Evolutionary conservation across 2,888 invertebrate species (phyloP), one percentile per base, ranked within the genome.

Genomic region (Germaria angustata): DNA sequence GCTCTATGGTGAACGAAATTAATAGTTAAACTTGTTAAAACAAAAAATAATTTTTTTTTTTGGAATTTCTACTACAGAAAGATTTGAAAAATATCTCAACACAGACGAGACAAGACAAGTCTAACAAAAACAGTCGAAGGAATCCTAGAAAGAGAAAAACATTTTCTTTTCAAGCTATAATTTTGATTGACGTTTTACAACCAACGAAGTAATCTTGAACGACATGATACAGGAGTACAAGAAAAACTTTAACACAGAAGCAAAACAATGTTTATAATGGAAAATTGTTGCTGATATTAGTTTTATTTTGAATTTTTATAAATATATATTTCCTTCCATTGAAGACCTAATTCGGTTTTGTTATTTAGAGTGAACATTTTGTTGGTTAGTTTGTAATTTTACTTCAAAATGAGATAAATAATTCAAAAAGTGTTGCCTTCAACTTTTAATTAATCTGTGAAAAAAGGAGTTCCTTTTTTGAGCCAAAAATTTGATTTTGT

Each of bases 141-240:
- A 72, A 57, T 17, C 34, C 13, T n/a, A 20, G 2, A 41, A 34
- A 36, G 44, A 32, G 53, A 34, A 36, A 46, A 11, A 22, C 20
- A 61, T 17, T 17, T 63, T 28, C 41, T 6, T 5, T 5, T 5
- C 22, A 79, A 72, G 71, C 49, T 73, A 72, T 59, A 24, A 65
- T 68, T 78, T 78, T 82, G 81, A 82, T 82, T 82, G 81, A 82
- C 81, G 78, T 78, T 55, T 63, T 73, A 75, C 78, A 73, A 77
- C 32, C 9, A 57, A 36, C 32, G 13, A 46, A 11, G 36, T 44
- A 15, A 34, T 68, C 65, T 57, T 22, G n/a, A 20, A 61, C 53
- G 68, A 76, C 61, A 59, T 51, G 34, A 53, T 61, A 61, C n/a
- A 0, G 28, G 4, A 28, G 28, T 28, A 28, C 3, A 28, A 68